Conservation (phyloP, 2,113 vertebrate genomes). For the Centropus bengalensis region DNA sequence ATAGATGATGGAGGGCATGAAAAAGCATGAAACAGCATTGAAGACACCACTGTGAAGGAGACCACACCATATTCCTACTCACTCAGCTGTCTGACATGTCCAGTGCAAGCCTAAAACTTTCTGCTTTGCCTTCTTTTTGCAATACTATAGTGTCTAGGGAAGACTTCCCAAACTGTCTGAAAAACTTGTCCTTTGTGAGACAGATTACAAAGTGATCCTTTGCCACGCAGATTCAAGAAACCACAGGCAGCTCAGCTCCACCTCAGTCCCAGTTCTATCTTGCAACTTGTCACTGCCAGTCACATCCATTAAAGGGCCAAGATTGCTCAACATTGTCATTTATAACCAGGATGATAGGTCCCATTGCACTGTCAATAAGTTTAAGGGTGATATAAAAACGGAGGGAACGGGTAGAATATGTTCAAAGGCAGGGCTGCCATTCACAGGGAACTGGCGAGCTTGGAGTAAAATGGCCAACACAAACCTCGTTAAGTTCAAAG, state of each 20-base stretch:
- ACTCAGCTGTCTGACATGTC: not conserved
- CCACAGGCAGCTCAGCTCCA: not conserved
- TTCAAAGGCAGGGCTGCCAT: not conserved
- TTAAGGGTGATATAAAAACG: not conserved
- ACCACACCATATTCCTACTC: not conserved
- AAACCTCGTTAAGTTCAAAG: not conserved
- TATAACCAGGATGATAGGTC: not conserved
- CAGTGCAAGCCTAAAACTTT: not conserved
- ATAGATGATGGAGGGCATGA: not conserved
- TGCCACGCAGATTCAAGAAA: not conserved
- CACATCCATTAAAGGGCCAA: not conserved
- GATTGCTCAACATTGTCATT: not conserved
- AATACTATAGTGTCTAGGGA: not conserved
- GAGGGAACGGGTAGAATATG: not conserved
- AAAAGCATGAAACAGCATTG: not conserved
- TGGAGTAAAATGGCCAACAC: not conserved
- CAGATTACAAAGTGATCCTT: not conserved
- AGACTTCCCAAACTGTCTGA: not conserved
- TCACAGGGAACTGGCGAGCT: not conserved
- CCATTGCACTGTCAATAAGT: not conserved
- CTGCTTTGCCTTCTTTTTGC: not conserved
- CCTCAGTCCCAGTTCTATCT: not conserved
- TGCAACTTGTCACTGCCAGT: not conserved
- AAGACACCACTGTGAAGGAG: not conserved
- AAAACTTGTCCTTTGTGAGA: not conserved